phyloP scores from a whole-genome alignment of 1,140 invertebrate species.

The Panulirus ornatus region DNA sequence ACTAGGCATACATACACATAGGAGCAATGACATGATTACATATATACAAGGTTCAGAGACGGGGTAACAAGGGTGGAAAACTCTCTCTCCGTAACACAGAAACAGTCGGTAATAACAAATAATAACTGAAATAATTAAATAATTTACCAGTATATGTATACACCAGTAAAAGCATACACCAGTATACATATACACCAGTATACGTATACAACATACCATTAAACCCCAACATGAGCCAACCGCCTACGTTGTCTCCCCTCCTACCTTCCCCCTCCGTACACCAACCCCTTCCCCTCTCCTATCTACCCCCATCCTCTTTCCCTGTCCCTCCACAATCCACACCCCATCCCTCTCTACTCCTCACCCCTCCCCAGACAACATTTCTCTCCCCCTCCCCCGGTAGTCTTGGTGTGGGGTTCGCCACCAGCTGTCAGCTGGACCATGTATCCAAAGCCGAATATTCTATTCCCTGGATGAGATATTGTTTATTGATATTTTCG shows the following conservation, averaged over 20 bases:
- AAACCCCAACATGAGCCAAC: not conserved
- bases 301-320: too few species aligned
- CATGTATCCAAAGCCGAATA: not conserved
- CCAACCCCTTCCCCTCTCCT: too few species aligned
- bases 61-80: too few species aligned
- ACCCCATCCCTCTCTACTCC: not conserved
- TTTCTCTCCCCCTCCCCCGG: not conserved
- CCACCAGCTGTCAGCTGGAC: not conserved
- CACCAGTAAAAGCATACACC: too few species aligned
- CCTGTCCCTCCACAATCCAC: not conserved
- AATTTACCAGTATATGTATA: too few species aligned
- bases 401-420: not conserved
- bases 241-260: not conserved
- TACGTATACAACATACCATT: too few species aligned
- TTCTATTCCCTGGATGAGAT: not conserved
- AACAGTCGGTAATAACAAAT: too few species aligned
- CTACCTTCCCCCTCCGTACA: not conserved
- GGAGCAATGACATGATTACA: too few species aligned
- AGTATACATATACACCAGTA: not conserved
- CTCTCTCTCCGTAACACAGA: too few species aligned
- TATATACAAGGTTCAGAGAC: too few species aligned
- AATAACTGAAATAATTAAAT: too few species aligned
- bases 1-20: too few species aligned
- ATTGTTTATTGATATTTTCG: not conserved
- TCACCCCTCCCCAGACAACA: not conserved